Evolutionary conservation across 2,888 invertebrate species (phyloP).

Genomic region (Eudemis profundana): DNA sequence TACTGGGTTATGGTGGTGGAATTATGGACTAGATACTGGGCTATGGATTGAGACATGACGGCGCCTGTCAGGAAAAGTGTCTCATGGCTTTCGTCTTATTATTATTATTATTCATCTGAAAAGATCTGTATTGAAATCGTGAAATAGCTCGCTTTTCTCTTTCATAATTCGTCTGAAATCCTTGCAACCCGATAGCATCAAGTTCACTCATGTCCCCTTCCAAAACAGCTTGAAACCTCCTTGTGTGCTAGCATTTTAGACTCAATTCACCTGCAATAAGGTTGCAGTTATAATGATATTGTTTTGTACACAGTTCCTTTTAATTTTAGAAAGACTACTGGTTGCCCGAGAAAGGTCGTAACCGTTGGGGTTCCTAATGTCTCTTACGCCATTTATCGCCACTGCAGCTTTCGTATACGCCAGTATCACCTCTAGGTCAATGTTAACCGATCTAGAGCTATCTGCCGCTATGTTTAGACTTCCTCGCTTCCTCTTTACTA

Average conservation of each 20-base stretch:
- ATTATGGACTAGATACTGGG: too few relatives aligned
- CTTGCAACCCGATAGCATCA: not conserved
- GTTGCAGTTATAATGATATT: not conserved
- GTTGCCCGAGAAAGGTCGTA: not conserved
- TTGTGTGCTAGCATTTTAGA: not conserved
- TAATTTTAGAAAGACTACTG: not conserved
- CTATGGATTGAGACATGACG: too few relatives aligned
- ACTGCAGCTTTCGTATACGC: not conserved
- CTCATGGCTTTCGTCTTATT: too few relatives aligned
- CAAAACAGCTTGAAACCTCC: not conserved
- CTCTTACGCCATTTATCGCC: not conserved
- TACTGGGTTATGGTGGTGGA: too few relatives aligned
- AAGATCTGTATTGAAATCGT: not conserved
- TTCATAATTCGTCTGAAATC: not conserved
- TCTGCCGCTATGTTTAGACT: slow-evolving; percentile 33
- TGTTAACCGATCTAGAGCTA: slow-evolving; percentile 22
- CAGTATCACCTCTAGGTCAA: slow-evolving; percentile 30
- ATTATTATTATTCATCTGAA: too few relatives aligned
- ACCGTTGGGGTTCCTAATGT: not conserved
- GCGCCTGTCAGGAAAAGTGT: too few relatives aligned
- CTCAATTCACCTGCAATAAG: not conserved
- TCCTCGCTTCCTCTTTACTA: slow-evolving; percentile 31
- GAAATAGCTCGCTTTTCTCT: not conserved
- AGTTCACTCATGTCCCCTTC: not conserved
- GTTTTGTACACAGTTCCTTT: not conserved